phyloP scores from a whole-genome alignment of 2,113 vertebrate genomes.

The Colossoma macropomum region DNA sequence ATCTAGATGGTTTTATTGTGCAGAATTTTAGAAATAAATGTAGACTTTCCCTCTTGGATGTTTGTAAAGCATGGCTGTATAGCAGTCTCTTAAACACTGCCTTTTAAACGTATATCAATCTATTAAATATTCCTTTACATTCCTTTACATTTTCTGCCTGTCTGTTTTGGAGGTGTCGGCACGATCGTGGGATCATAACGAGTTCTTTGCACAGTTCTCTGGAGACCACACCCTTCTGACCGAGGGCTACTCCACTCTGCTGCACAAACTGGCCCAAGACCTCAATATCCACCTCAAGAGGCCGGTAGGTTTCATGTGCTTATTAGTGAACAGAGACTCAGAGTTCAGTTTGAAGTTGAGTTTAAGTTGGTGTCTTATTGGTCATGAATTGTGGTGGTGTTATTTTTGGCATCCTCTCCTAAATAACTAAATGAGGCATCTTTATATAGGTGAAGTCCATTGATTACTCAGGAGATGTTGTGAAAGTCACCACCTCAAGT shows the following conservation, averaged over 20 bases:
- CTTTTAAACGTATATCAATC: not conserved
- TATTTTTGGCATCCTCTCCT: not conserved
- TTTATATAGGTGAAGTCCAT: slow-evolving; percentile 79
- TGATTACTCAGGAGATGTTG: slow-evolving; percentile 88
- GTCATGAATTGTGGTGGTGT: not conserved
- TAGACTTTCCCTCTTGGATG: too few species aligned
- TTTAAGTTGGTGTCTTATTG: not conserved
- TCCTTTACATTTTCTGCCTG: not conserved
- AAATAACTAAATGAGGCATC: not conserved
- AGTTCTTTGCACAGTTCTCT: slow-evolving; percentile 98
- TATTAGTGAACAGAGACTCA: not conserved
- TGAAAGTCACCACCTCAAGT: slow-evolving; percentile 82
- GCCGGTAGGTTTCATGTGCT: slow-evolving; percentile 77
- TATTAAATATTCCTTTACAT: too few species aligned
- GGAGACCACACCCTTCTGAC: slow-evolving; percentile 93
- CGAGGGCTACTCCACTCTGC: slow-evolving; percentile 86
- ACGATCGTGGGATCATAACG: slow-evolving; percentile 98
- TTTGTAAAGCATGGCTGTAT: not conserved
- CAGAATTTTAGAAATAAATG: too few species aligned
- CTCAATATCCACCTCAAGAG: slow-evolving; percentile 88
- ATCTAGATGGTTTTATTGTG: too few species aligned
- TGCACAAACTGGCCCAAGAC: slow-evolving; percentile 87
- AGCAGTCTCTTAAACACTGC: not conserved
- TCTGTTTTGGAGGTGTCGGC: slow-evolving; percentile 85
- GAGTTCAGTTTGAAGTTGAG: not conserved